Base-by-base conservation (phyloP, 1,140 invertebrate species). In the Phenacoccus solenopsis region DNA sequence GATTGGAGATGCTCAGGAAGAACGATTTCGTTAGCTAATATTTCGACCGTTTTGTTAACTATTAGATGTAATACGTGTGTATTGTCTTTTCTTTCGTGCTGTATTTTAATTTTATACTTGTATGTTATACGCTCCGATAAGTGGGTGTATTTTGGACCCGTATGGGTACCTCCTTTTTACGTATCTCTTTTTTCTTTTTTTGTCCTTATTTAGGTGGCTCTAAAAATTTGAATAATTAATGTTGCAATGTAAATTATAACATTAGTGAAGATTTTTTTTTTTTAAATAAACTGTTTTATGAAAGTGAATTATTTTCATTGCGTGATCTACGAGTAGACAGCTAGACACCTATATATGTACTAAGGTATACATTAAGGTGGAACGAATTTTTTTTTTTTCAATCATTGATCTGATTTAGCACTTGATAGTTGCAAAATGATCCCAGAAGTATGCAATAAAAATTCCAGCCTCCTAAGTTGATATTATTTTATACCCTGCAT, bases 11-110 rank as follows among this genome's bases (percentile, higher is more conserved):
- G 25, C 4, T 64, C 21, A 64, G 59, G 21, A 64, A 64, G 16
- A 24, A 64, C 21, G 59, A 64, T 64, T 64, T 64, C 9, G 59
- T 64, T 64, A 64, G 59, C 25, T 64, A 64, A 64, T 64, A 25
- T 10, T 59, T 32, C 30, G 30, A 7, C 13, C n/a, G n/a, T n/a
- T n/a, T n/a, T 10, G 32, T 9, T 38, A 38, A 9, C 32, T 38
- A 38, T n/a, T n/a, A 10, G n/a, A 38, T 38, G 32, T 10, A 9
- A 38, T 38, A 38, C 32, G n/a, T 38, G n/a, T 49, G 38, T 16
- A 49, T 9, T 16, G 13, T 49, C 20, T 49, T 49, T 49, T 49
- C 5, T n/a, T n/a, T 49, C 20, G 4, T 49, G 5, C 30, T 49
- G 13, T 49, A 2, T 49, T 49, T 49, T 9, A n/a, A 49, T 9